Evolutionary conservation across 2,797 vertebrate genomes (phyloP).

Genomic region (Lates japonicus): DNA sequence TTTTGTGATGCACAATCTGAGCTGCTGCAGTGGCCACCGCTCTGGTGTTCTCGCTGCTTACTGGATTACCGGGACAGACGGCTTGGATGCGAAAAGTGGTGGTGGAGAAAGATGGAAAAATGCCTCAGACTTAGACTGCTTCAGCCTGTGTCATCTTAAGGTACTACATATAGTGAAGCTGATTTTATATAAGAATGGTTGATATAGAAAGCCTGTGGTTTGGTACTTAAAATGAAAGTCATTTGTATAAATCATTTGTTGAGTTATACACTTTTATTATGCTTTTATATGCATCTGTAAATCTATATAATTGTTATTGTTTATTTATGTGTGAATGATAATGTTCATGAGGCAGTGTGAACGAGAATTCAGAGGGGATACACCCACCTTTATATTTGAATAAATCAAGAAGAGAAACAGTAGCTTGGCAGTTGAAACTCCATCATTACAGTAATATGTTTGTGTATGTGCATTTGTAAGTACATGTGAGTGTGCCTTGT

Average conservation of each 20-base stretch:
- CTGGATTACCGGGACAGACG: slow-evolving; percentile 47
- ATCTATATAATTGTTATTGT: background rate
- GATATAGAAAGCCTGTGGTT: background rate
- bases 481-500: background rate
- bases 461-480: slow-evolving; percentile 21
- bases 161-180: slow-evolving; percentile 32
- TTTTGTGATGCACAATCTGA: slow-evolving; percentile 44
- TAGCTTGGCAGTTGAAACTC: slow-evolving; percentile 7
- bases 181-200: background rate
- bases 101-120: slow-evolving; percentile 34
- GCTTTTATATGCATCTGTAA: background rate
- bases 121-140: slow-evolving; percentile 30
- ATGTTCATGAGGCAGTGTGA: slow-evolving; percentile 1
- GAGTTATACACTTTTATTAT: background rate
- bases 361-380: background rate
- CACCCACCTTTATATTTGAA: background rate
- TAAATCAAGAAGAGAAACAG: slow-evolving; percentile 22
- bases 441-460: background rate
- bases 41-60: slow-evolving; percentile 21
- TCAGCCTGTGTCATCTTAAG: slow-evolving; percentile 34
- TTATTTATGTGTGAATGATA: slow-evolving; percentile 4
- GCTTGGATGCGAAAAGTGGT: slow-evolving; percentile 25
- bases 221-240: background rate
- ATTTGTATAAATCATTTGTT: background rate
- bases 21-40: slow-evolving; percentile 38